Base-by-base conservation (phyloP, 2,888 invertebrate genomes). In the Plagodis pulveraria region DNA sequence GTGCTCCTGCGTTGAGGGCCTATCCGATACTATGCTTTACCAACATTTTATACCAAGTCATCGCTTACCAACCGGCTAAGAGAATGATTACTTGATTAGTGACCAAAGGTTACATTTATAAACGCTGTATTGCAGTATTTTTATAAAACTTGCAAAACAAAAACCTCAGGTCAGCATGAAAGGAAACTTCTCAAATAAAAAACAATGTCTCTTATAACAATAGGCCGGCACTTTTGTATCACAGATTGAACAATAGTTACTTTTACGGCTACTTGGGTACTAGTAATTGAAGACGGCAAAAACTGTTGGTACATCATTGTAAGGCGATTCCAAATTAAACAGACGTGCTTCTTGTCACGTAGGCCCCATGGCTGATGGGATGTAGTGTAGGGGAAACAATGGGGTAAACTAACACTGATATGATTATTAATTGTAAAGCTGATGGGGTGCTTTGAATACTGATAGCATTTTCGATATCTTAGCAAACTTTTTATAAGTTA, bases 201-300 rank as follows among this genome's bases (percentile, higher is more conserved):
- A 45, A 50, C 50, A 50, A 46, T 40, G 12, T 12, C 33, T 11
- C 36, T 42, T 9, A 48, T 22, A 8, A 42, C 6, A 42, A 42
- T 12, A 42, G 32, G 6, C 32, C 45, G 11, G 32, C 46, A 32
- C 46, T 59, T 59, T 59, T 45, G 48, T 48, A 4, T 22, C 22
- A 22, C 22, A 22, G 22, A 22, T 22, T 22, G 22, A 22, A 22
- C 4, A 22, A 22, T 22, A 22, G 40, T 10, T 36, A 50, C 10
- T 42, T 12, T 6, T 48, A 40, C 11, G n/a, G 40, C 41, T 45
- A 46, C 48, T 52, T 22, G 22, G 1, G 22, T 22, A 22, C 34
- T 12, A 51, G 71, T 70, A 72, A 74, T 74, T 73, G 59, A 69
- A 67, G 56, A 63, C 65, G 51, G 63, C 48, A 48, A 62, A 66